Base-by-base conservation (phyloP, 2,113 vertebrate species). In the Festucalex cinctus region DNA sequence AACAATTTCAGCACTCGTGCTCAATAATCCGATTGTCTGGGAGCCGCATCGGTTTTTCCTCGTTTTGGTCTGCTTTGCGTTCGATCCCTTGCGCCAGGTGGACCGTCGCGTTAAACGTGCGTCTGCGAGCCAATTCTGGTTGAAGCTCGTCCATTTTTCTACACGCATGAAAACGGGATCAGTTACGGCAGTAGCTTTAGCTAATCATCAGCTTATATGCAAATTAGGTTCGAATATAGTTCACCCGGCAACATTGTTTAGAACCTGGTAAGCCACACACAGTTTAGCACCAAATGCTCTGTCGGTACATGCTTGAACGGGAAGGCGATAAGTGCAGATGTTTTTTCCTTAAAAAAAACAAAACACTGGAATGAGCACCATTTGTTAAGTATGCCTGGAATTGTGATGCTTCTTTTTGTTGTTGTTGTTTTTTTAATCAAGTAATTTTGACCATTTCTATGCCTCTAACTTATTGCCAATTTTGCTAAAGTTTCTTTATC, bases 11-110 rank as follows among this genome's bases (percentile, higher is more conserved):
- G 53, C 58, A 71, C 75, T 68, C 76, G 73, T 77, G 71, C 76
- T 81, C 73, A 65, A 78, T 78, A 80, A 88, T 83, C 77, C 73
- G 84, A 69, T 83, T 77, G 74, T 83, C 62, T 32, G 5, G 0
- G 36, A 82, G 46, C 56, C 77, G 59, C 66, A 43, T 53, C 43
- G n/a, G n/a, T 28, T 71, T 60, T 73, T 66, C 36, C 20, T 37
- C 20, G 24, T 62, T n/a, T n/a, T 16, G 59, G 24, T 48, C 24
- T 12, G 41, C 37, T 44, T 69, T 35, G 24, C 56, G 61, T 63
- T 71, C 5, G 10, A 69, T 60, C 35, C 5, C 24, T 73, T 58
- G 37, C 48, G 71, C 75, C 70, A 73, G 82, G 77, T 82, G 65
- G 80, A 79, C 62, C 1, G 63, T 71, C 66, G 71, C 63, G 74